phyloP scores from a whole-genome alignment of 2,797 vertebrate species.

The Ispidina lecontei region DNA sequence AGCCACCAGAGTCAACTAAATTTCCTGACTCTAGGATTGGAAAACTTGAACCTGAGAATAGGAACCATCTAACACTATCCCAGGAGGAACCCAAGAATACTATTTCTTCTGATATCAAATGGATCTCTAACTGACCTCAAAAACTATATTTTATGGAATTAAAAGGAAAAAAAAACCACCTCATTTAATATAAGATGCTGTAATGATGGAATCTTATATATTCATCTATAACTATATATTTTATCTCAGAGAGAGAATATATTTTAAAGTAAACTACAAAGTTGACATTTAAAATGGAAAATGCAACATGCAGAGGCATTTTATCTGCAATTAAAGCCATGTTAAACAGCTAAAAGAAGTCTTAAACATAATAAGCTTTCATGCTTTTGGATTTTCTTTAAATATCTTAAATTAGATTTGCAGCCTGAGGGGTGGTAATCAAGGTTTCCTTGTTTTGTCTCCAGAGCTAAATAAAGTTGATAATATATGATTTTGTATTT shows the following conservation, averaged over 20 bases:
- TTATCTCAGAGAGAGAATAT: not conserved
- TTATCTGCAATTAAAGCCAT: not conserved
- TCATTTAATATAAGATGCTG: not conserved
- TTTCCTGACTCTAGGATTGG: not conserved
- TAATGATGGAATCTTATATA: not conserved
- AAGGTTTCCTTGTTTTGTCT: not conserved
- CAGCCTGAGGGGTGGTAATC: not conserved
- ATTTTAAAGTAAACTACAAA: not conserved
- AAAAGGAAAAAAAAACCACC: not conserved
- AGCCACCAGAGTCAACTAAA: conserved; percentile 12
- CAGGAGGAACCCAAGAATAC: not conserved
- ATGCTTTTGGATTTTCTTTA: not conserved
- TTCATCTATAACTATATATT: not conserved
- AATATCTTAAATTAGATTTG: not conserved
- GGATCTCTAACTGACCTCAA: not conserved
- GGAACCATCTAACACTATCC: not conserved
- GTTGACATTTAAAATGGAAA: not conserved
- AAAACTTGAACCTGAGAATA: conserved; percentile 2
- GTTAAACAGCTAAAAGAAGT: not conserved
- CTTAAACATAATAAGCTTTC: not conserved
- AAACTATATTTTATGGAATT: not conserved
- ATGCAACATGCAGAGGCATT: not conserved
- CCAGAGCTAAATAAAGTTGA: not conserved
- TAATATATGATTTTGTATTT: not conserved
- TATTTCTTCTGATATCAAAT: not conserved